Base-by-base conservation (phyloP, 2,797 vertebrate species). In the Periparus ater region DNA sequence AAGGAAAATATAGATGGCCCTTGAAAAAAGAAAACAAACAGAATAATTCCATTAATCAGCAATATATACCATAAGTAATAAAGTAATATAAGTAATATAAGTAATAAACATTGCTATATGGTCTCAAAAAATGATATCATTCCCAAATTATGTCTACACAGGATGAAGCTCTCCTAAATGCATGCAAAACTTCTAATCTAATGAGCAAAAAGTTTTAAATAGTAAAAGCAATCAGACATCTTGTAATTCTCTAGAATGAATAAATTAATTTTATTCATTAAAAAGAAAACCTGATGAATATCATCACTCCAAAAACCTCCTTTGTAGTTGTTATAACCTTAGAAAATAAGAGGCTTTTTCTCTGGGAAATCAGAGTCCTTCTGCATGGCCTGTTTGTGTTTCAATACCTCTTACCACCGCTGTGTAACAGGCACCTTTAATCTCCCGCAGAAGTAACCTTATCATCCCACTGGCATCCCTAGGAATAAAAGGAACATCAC, bases 401-500 rank as follows among this genome's bases (percentile, higher is more conserved):
- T 73, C 72, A 78, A 22, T 34, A 65, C 15, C 21, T 75, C 60
- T 77, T 71, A 44, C 27, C 27, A 42, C 30, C 8, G 4, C 30
- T 84, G 40, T 51, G 48, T 62, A 89, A 89, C 40, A 29, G 70
- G 84, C 61, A 82, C 76, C 66, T 82, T 63, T 63, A 88, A 67
- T 90, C 70, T 88, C 72, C 77, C 0, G 0, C 16, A 90, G 60
- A 71, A 88, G 34, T 66, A 82, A 75, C 53, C 82, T 77, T 47
- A 89, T 58, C 70, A 88, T 77, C 81, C 60, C 74, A 68, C 71
- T 11, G 45, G 73, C 65, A 76, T 86, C 76, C 77, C 48, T 14
- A 70, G 20, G 74, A 94, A 95, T 84, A 93, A 95, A 95, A 79
- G 91, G 75, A 97, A 85, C 42, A 80, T 50, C 73, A 79, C 9